Evolutionary conservation across 92 coral and sea anemone species (phyloP).

Genomic region (Micromussa lordhowensis): DNA sequence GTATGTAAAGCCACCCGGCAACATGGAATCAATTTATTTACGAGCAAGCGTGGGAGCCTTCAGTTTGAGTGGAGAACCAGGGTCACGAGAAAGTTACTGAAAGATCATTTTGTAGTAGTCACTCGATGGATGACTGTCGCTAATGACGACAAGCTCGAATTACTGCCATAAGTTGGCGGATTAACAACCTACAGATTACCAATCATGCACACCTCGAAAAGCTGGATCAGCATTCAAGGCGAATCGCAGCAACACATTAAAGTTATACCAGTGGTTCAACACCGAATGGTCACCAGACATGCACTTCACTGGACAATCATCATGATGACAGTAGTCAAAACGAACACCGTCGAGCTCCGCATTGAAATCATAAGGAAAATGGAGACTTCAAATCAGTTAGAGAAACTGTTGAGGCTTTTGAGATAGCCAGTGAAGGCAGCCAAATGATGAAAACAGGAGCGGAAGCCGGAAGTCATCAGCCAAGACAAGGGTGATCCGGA

Average conservation of each 20-base stretch:
- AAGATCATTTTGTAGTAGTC: no score
- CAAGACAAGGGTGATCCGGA: no score
- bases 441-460: no score
- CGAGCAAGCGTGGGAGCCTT: no score
- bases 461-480: no score
- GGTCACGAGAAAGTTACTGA: no score
- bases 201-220: neutral
- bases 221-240: constrained; percentile 41
- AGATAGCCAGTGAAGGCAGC: no score
- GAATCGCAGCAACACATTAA: constrained; percentile 29
- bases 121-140: no score
- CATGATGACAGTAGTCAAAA: constrained; percentile 19
- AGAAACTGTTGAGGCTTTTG: constrained; percentile 14
- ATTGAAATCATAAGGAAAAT: neutral
- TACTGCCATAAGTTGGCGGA: neutral
- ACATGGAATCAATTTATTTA: no score
- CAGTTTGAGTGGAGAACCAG: no score
- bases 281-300: constrained; percentile 28
- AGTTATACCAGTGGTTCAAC: constrained; percentile 33
- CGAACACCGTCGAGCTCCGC: neutral
- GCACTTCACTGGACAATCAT: constrained; percentile 30
- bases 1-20: no score
- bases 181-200: constrained; percentile 23
- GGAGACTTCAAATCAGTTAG: constrained; percentile 28
- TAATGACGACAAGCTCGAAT: neutral